Evolutionary conservation across 2,113 vertebrate genomes (phyloP).

Genomic region (Pardalotus punctatus): DNA sequence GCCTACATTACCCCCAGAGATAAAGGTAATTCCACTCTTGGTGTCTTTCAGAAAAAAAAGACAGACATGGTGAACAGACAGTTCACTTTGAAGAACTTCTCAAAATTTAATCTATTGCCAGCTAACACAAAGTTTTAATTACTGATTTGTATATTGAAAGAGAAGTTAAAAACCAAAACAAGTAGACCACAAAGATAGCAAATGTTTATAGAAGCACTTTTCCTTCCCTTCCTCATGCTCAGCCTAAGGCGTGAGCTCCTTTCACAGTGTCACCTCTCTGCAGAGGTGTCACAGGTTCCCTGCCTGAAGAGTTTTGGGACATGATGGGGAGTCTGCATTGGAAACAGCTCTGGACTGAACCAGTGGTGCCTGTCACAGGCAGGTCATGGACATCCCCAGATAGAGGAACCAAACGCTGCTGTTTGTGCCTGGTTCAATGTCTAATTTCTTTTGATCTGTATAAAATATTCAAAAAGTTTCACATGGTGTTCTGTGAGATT

Average conservation of each 20-base stretch:
- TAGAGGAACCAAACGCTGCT: background rate
- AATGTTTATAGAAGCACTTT: background rate
- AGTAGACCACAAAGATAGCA: background rate
- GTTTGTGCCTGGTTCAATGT: background rate
- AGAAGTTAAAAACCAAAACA: background rate
- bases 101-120: background rate
- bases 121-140: background rate
- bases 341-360: background rate
- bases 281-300: rapidly evolving
- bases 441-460: background rate
- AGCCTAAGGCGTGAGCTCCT: background rate
- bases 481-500: background rate
- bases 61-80: background rate
- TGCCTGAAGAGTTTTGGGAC: background rate
- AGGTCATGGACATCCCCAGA: background rate
- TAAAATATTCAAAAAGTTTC: background rate
- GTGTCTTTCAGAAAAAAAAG: background rate
- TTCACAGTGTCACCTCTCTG: background rate
- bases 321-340: rapidly evolving
- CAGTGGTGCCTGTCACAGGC: rapidly evolving
- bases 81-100: background rate
- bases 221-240: background rate
- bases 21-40: background rate
- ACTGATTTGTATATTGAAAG: background rate
- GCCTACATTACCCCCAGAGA: background rate